Conservation (phyloP, 2,888 invertebrate genomes). For the Clistopyga incitator region DNA sequence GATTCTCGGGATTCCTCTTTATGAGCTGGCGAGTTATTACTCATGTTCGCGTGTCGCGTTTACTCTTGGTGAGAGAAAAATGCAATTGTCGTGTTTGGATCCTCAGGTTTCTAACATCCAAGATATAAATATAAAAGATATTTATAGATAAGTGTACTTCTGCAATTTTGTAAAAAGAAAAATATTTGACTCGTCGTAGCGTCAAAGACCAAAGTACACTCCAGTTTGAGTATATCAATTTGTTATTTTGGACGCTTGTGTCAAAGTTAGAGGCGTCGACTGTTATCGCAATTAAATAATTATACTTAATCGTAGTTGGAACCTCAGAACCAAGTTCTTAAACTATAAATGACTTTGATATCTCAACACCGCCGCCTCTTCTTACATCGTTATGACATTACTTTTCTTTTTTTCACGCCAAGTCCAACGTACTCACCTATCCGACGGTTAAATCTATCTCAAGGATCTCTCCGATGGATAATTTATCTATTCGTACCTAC, state of each 20-base stretch:
- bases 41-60: background rate
- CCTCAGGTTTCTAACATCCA: too few species aligned
- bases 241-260: too few species aligned
- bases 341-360: constrained; percentile 62
- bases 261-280: background rate
- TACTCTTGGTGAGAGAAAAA: background rate
- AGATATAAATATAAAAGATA: too few species aligned
- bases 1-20: background rate
- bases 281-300: background rate
- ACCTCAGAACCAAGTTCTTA: constrained; percentile 24
- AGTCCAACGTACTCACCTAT: background rate
- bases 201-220: too few species aligned
- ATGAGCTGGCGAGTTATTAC: background rate
- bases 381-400: constrained; percentile 55
- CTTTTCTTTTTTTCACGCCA: constrained; percentile 12
- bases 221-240: too few species aligned
- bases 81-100: too few species aligned
- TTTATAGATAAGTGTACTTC: too few species aligned
- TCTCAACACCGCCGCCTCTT: constrained; percentile 57
- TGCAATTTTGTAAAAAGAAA: too few species aligned
- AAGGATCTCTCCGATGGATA: constrained; percentile 20
- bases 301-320: constrained; percentile 31
- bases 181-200: too few species aligned
- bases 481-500: constrained; percentile 2
- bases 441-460: constrained; percentile 30